A percentile compares a stretch with the other conserved stretches of the same genome.
Conservation (phyloP, 2,113 vertebrate species). For the Xiphophorus hellerii region DNA sequence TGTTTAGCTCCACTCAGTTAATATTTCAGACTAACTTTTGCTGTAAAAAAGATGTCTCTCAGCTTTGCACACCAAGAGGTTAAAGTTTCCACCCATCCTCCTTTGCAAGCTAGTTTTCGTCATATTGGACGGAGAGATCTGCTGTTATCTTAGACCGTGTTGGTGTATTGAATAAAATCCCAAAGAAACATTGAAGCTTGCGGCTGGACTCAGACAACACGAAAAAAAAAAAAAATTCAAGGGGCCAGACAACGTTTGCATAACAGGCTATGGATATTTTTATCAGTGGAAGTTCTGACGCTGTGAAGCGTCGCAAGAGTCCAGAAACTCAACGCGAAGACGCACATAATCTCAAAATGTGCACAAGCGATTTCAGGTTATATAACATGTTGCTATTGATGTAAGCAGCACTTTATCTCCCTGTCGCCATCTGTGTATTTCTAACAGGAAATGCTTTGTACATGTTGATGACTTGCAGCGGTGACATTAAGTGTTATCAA, state of each 20-base stretch:
- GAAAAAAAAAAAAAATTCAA: neutral
- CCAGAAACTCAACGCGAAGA: neutral
- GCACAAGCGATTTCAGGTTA: neutral
- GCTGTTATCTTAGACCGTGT: neutral
- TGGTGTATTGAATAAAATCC: neutral
- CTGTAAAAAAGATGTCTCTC: neutral
- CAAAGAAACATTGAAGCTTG: neutral
- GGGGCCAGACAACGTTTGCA: neutral
- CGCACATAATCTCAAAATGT: neutral
- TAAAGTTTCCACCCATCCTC: neutral
- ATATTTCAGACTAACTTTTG: neutral
- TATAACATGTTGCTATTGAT: neutral
- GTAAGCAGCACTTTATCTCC: neutral
- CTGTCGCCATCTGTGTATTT: neutral
- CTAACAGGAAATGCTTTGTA: constrained; percentile 39
- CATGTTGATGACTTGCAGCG: constrained; percentile 14
- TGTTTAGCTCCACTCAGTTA: neutral
- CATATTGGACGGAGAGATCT: neutral
- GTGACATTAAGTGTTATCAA: constrained; percentile 39
- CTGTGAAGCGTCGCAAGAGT: neutral
- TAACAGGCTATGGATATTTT: neutral
- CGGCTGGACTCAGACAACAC: neutral
- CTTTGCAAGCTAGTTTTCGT: neutral
- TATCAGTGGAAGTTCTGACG: neutral
- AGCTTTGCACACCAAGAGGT: neutral